Evolutionary conservation across 2,888 invertebrate genomes (phyloP), one percentile per base, ranked within the genome.

Genomic region (Sycophila texana): DNA sequence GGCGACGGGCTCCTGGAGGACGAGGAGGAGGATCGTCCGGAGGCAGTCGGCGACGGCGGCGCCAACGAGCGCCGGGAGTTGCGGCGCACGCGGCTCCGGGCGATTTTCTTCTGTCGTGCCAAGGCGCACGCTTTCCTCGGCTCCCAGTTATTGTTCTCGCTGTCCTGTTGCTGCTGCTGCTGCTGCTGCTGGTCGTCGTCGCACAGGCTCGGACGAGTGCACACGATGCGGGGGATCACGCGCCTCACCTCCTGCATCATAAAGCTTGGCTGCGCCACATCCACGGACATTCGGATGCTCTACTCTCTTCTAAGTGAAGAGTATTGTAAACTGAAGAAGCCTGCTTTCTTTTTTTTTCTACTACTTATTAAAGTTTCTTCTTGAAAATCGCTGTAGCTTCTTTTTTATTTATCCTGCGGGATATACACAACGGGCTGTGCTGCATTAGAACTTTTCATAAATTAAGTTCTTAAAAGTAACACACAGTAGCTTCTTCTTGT

Each of bases 1-100:
- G 89, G 89, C 22, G 89, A 88, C 0, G 89, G 89, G 74, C 90
- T 89, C 26, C 89, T 84, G 4, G 89, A 89, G 7, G 89, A 89
- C 18, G 81, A 81, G 13, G 81, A 60, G 13, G 81, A 76, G 1
- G 65, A 20, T n/a, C 71, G 16, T n/a, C 22, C 51, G 53, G 61
- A 7, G 30, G 53, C 51, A 49, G 66, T 20, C 12, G 83, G 66
- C 18, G 85, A 84, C 22, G 86, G 74, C 60, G 66, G 20, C 2
- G 83, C 67, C 18, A 85, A 83, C 22, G 86, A 75, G 30, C 87
- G 82, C 12, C 85, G 82, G n/a, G 86, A 86, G 57, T 85, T 85
- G 16, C 86, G 82, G 14, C 85, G 81, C 61, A 81, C 84, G 22
- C 86, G 82, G 1, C 86, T 83, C 39, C 87, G 78, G 3, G 82